A percentile compares a stretch with the other conserved stretches of the same genome.
These are phyloP conservation scores for Procambarus virginalis DNA, from an alignment of 1,140 invertebrate species.

Conservation along the genomic window DNA sequence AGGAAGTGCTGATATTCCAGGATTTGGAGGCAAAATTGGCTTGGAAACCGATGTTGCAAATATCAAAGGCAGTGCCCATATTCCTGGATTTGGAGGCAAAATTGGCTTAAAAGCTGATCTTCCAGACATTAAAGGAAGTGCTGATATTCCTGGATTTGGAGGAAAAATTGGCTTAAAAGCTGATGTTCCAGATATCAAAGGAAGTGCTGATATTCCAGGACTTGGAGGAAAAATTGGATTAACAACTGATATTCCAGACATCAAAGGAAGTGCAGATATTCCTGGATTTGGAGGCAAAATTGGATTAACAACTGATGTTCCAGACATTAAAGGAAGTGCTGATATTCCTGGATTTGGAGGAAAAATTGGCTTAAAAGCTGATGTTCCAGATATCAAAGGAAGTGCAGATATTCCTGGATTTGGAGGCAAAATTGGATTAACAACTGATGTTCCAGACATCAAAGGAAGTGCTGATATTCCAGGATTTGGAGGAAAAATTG, in stretches of 20 bases:
- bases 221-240: too few relatives aligned
- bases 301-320: too few relatives aligned
- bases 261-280: too few relatives aligned
- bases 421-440: too few relatives aligned
- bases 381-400: too few relatives aligned
- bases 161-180: background rate
- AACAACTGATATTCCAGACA: too few relatives aligned
- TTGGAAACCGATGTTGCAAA: background rate
- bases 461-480: background rate
- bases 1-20: background rate
- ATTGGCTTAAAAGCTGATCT: background rate
- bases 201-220: too few relatives aligned
- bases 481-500: background rate
- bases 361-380: background rate
- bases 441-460: too few relatives aligned
- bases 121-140: background rate
- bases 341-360: background rate
- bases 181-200: background rate
- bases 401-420: too few relatives aligned
- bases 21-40: background rate
- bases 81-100: background rate
- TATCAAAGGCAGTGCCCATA: background rate
- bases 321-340: too few relatives aligned
- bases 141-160: conserved; percentile 7
- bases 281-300: too few relatives aligned